A percentile compares a stretch with the other conserved stretches of the same genome.
phyloP scores from a whole-genome alignment of 2,797 vertebrate genomes.

The Avahi laniger region DNA sequence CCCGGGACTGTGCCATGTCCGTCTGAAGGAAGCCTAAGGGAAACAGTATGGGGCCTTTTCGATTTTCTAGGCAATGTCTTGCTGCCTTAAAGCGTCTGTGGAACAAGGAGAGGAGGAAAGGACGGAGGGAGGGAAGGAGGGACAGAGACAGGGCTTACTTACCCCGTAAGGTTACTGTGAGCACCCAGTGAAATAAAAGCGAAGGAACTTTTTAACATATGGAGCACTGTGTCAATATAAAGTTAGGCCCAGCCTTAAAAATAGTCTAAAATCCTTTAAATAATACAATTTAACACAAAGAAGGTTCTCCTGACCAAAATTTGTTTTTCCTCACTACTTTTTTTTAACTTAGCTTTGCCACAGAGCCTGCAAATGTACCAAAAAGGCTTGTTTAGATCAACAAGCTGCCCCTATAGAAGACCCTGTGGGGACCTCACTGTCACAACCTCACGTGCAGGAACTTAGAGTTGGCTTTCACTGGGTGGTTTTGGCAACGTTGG shows the following conservation, averaged over 20 bases:
- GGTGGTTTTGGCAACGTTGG: neutral
- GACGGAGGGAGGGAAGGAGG: neutral
- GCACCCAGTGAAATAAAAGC: neutral
- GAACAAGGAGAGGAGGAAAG: neutral
- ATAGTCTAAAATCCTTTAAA: neutral
- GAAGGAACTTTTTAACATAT: neutral
- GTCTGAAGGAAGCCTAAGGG: neutral
- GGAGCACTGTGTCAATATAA: neutral
- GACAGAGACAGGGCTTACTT: neutral
- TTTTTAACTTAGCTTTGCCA: neutral
- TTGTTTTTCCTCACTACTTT: neutral
- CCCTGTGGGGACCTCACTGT: fast-evolving
- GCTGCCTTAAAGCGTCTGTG: neutral
- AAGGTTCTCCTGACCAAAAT: neutral
- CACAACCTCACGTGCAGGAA: neutral
- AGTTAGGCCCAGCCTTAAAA: neutral
- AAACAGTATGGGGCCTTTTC: neutral
- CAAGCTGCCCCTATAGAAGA: neutral
- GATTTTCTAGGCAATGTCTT: neutral
- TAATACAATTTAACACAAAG: neutral
- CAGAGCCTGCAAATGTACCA: neutral
- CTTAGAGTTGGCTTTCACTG: no score
- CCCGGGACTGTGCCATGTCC: neutral
- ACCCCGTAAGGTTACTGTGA: neutral
- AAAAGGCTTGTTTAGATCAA: neutral